These are phyloP conservation scores for Silurus glanis DNA, from an alignment of 2,113 vertebrate genomes.

Conservation along the genomic window DNA sequence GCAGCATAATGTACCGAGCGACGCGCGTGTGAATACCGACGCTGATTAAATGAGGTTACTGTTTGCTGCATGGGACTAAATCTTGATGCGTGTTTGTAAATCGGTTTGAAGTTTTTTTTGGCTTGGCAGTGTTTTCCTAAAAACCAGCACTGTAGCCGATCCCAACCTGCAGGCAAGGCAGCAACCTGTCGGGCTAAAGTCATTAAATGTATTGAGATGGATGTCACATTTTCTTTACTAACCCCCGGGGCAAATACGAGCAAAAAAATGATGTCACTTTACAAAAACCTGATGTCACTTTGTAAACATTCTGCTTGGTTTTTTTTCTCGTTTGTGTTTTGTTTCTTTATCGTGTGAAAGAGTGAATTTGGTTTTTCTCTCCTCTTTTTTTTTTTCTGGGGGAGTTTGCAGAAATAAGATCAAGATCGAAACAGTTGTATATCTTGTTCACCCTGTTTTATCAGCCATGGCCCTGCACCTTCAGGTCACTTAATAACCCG, in stretches of 20 bases:
- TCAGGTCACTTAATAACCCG: conserved; percentile 28
- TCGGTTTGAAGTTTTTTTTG: conserved; percentile 41
- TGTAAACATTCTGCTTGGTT: conserved; percentile 67
- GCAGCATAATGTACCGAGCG: conserved; percentile 34
- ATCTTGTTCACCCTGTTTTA: conserved; percentile 28
- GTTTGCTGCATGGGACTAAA: conserved; percentile 56
- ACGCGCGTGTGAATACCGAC: conserved; percentile 29
- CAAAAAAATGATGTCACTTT: conserved; percentile 77
- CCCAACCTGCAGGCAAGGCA: conserved; percentile 63
- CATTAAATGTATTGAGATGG: conserved; percentile 33
- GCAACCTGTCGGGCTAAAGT: conserved; percentile 36
- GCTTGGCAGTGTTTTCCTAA: conserved; percentile 47
- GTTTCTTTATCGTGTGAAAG: conserved; percentile 59
- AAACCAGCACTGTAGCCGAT: conserved; percentile 59
- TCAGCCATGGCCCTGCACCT: conserved; percentile 50
- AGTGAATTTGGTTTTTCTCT: conserved; percentile 62
- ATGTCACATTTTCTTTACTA: conserved; percentile 34
- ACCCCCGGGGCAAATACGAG: conserved; percentile 57
- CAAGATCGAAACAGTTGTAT: conserved; percentile 41
- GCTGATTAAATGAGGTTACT: conserved; percentile 49
- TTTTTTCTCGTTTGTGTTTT: conserved; percentile 49
- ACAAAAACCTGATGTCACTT: conserved; percentile 75
- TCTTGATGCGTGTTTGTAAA: conserved; percentile 45
- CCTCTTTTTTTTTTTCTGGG: conserved; percentile 23
- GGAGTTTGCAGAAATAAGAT: conserved; percentile 21